Base-by-base conservation (phyloP, 92 coral and sea anemone genomes). In the Palythoa grandis region DNA sequence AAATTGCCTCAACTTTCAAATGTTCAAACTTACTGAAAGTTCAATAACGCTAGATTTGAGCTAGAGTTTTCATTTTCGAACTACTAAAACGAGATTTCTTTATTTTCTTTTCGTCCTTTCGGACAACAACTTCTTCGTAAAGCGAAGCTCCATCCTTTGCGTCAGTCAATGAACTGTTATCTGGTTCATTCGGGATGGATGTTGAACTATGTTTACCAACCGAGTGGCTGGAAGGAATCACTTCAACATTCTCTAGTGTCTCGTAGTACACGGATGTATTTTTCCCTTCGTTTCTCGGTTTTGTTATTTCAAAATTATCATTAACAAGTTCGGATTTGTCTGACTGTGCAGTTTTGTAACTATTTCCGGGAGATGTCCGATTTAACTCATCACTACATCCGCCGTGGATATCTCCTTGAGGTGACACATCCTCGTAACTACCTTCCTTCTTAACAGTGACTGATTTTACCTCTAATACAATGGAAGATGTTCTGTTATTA, bases 111-210 rank as follows among this genome's bases (percentile, higher is more conserved):
- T 61, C 84, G 7, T 77, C 83, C 57, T 79, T 79, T 79, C 84
- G 72, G 6, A 79, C 84, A 6, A 56, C 73, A 15, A 79, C 84
- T 43, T 79, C 84, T 48, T 79, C 84, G 61, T 79, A 79, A 61
- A 79, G 84, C 39, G 84, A n/a, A 15, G 37, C 19, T 47, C 56
- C 84, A 66, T 12, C 66, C 5, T 11, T 65, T 5, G 84, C 52
- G 4, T 60, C 72, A 10, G 19, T 65, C 16, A 52, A 63, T 7
- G 24, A 69, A 60, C 39, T 79, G 9, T 50, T 14, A 2, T 50
- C 73, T 71, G 22, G 19, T 63, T 69, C 84, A 63, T n/a, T 40
- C 19, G 72, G 40, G 72, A 8, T 43, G 35, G 54, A n/a, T 5
- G 72, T 12, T 3, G 84, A 63, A 11, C 15, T 22, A 1, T 14